A percentile compares a stretch with the other conserved stretches of the same genome.
Evolutionary conservation across 92 coral and sea anemone genomes (phyloP).

Genomic region (Actinostola sp.): DNA sequence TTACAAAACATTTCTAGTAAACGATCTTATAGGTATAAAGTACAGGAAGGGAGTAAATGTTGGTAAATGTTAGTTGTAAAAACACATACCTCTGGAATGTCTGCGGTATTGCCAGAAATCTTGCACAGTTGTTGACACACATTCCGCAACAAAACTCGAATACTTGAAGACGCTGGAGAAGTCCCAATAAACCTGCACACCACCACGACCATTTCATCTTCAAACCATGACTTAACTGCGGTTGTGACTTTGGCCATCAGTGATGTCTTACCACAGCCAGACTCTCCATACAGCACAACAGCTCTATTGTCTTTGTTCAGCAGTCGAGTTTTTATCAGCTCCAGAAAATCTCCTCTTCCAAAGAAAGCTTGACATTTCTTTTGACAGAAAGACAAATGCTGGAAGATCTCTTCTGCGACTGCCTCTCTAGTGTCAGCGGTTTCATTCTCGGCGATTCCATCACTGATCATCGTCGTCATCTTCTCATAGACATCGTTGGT

Average conservation of each 20-base stretch:
- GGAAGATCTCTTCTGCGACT: slow-evolving; percentile 84
- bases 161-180: slow-evolving; percentile 88
- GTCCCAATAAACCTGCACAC: slow-evolving; percentile 92
- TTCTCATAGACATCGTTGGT: slow-evolving; percentile 74
- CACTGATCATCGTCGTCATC: slow-evolving; percentile 72
- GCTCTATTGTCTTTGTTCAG: slow-evolving; percentile 57
- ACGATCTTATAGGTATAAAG: no score
- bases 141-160: slow-evolving; percentile 76
- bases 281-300: slow-evolving; percentile 83
- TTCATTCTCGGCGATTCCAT: slow-evolving; percentile 75
- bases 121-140: slow-evolving; percentile 84
- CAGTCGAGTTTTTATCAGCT: slow-evolving; percentile 50
- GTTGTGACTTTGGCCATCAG: slow-evolving; percentile 90
- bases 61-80: no score
- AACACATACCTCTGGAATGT: slow-evolving; percentile 89
- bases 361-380: slow-evolving; percentile 83
- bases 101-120: slow-evolving; percentile 72
- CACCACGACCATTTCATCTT: slow-evolving; percentile 63
- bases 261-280: slow-evolving; percentile 98
- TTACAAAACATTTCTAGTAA: no score
- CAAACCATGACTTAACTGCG: slow-evolving; percentile 72
- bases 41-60: no score
- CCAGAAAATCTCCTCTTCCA: slow-evolving; percentile 75
- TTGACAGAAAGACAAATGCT: slow-evolving; percentile 88
- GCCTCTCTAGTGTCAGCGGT: slow-evolving; percentile 69